These are phyloP conservation scores for Pelosia muscerda DNA, from an alignment of 2,888 invertebrate genomes.

Conservation along the genomic window DNA sequence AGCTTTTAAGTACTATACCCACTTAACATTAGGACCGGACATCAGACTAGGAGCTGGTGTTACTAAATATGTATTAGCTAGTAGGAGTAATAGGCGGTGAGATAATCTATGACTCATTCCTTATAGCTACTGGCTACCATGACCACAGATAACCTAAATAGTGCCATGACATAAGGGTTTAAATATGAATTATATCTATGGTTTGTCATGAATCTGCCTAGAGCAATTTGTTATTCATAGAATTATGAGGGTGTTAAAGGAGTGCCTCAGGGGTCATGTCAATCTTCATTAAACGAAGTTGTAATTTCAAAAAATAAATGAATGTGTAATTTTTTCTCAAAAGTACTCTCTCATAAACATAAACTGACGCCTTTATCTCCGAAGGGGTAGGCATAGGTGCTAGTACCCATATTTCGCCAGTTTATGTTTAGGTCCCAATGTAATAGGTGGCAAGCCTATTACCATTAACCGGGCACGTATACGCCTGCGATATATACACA, in stretches of 20 bases:
- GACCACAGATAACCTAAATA: too few relatives aligned
- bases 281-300: too few relatives aligned
- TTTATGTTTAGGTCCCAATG: too few relatives aligned
- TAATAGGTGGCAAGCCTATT: too few relatives aligned
- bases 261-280: constrained; percentile 15
- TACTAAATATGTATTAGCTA: constrained; percentile 9
- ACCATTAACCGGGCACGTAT: too few relatives aligned
- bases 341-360: too few relatives aligned
- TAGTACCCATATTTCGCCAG: too few relatives aligned
- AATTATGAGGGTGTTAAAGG: constrained; percentile 21
- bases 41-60: constrained; percentile 5
- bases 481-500: too few relatives aligned
- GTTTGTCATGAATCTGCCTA: constrained; percentile 15
- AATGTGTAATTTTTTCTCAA: too few relatives aligned
- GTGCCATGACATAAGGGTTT: constrained; percentile 26
- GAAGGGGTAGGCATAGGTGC: too few relatives aligned
- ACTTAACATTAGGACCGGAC: constrained; percentile 8
- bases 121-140: constrained; percentile 10
- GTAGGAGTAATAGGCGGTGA: constrained; percentile 18
- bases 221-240: constrained; percentile 21
- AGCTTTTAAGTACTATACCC: constrained; percentile 10
- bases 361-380: too few relatives aligned
- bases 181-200: constrained; percentile 25
- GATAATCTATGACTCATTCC: constrained; percentile 21
- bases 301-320: too few relatives aligned